Evolutionary conservation across 2,797 vertebrate genomes (phyloP), one percentile per base, ranked within the genome.

Genomic region (Trematomus bernacchii): DNA sequence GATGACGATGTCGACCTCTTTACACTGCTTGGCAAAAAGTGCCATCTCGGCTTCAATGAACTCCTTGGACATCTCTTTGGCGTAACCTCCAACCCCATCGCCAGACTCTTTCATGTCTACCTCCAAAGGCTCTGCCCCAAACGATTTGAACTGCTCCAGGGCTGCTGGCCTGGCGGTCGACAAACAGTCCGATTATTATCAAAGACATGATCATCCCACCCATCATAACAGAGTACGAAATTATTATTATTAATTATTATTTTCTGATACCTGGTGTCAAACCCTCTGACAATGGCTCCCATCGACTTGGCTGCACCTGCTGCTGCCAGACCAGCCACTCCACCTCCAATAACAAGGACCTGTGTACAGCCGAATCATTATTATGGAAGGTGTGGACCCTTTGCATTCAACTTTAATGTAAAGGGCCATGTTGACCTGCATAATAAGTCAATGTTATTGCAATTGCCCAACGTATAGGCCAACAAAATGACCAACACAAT

Each of bases 301-400:
- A 96, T 96, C 1, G 94, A 95, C 92, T 95, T 96, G 66, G 95
- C 96, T 85, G 96, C 90, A 73, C 95, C 96, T 40, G 96, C 95
- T 74, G 95, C 95, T 72, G 95, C 93, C 75, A 97, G 89, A 80
- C 95, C 95, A 75, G 94, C 95, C 18, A 96, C 1, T 48, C 95
- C 96, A 59, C 94, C 94, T 73, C 94, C 94, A 58, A 97, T 97
- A 77, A 97, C 89, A 82, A 96, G 90, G 67, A 95, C 92, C 95
- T 94, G 83, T 58, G 44, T 44, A 71, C 73, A 89, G 13, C 37
- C 79, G 15, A 76, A 73, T 8, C 3, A 2, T 44, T 23, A 54
- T 0, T 67, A 53, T 33, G 18, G 7, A 0, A 9, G 5, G 6
- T 19, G 23, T 4, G 62, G 5, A 43, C 19, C 27, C 27, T 73